Evolutionary conservation across 1,140 invertebrate genomes (phyloP).

Genomic region (Hypsibius dujardini): DNA sequence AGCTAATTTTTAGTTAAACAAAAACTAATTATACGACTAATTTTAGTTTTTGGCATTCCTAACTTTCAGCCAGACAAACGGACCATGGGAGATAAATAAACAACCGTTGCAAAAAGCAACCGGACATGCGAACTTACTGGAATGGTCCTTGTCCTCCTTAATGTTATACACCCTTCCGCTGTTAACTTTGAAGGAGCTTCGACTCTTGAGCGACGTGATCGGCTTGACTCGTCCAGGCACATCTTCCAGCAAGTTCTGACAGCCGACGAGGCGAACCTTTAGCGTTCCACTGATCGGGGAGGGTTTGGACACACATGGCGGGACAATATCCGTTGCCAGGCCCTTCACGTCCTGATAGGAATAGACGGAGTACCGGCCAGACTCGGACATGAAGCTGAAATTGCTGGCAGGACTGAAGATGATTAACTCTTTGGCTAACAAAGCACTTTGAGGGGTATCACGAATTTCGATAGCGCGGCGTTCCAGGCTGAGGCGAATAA

Average conservation of each 20-base stretch:
- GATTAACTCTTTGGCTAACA: slow-evolving; percentile 14
- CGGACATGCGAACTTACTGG: slow-evolving; percentile 42
- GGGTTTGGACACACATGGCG: slow-evolving; percentile 37
- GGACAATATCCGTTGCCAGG: background rate
- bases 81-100: too few relatives aligned
- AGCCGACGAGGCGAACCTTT: slow-evolving; percentile 76
- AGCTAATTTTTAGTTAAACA: too few relatives aligned
- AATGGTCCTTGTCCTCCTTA: slow-evolving; percentile 29
- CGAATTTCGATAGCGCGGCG: slow-evolving; percentile 31
- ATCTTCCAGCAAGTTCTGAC: slow-evolving; percentile 84
- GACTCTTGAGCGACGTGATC: background rate
- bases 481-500: slow-evolving; percentile 72
- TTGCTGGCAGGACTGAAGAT: slow-evolving; percentile 35
- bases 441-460: background rate
- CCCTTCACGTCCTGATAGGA: background rate
- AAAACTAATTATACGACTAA: too few relatives aligned
- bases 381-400: background rate
- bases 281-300: slow-evolving; percentile 58
- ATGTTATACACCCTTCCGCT: background rate
- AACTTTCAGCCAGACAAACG: too few relatives aligned
- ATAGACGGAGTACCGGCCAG: background rate
- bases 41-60: too few relatives aligned
- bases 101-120: too few relatives aligned
- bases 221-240: slow-evolving; percentile 54
- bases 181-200: background rate